Evolutionary conservation across 2,797 vertebrate species (phyloP), one percentile per base, ranked within the genome.

Genomic region (Etheostoma nigrum): DNA sequence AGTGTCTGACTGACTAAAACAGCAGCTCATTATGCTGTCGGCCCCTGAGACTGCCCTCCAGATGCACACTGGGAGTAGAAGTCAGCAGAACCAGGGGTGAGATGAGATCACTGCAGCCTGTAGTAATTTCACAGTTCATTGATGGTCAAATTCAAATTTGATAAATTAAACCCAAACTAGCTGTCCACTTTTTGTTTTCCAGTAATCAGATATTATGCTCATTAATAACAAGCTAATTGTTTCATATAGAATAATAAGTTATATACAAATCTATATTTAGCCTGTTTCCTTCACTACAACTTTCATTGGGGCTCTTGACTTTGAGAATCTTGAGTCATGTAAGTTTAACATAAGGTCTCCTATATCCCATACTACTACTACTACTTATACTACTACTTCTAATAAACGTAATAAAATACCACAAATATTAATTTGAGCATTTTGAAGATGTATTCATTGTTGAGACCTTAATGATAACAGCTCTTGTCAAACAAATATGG

Each of bases 401-500:
- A 10, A 25, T 54, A 36, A 27, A 4, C 10, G 21, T 18, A 8
- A 36, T 8, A 21, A 5, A 25, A 21, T n/a, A 67, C 6, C 6
- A 19, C 12, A 60, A 49, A 65, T 58, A 65, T 11, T 54, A 1
- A 65, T 36, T 66, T 27, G 1, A 67, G 16, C 5, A 21, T 55
- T 30, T 52, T 44, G 15, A 18, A 4, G 13, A 57, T 23, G 1
- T 70, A 19, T 67, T 59, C 2, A 62, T 57, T 36, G 13, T 19
- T 66, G 6, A 48, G 16, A 55, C 54, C 67, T 67, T 13, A 30
- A 88, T 65, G 52, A 72, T 73, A 79, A 73, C 63, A 16, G 1
- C 6, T 52, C 15, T 30, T 61, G 70, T 64, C 51, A 78, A 76
- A 86, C 36, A 76, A 87, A 75, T 65, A 87, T 92, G 86, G 81